Evolutionary conservation across 2,113 vertebrate genomes (phyloP), one percentile per base, ranked within the genome.

Genomic region (Athene cunicularia): DNA sequence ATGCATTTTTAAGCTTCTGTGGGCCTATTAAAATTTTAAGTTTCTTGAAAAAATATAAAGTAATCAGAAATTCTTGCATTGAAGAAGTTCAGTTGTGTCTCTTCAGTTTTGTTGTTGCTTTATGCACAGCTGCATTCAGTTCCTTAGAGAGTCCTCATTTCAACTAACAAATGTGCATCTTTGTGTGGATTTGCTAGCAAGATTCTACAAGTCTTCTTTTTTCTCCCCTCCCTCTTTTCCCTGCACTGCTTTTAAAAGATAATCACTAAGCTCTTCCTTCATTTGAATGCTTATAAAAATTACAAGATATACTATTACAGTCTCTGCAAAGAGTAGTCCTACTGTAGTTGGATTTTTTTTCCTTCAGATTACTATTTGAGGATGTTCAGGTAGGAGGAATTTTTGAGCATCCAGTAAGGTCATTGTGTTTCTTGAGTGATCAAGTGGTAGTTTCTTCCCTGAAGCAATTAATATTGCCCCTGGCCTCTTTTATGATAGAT

Each of bases 131-230:
- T 81, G 76, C n/a, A 27, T 81, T 71, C 41, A 86, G 8, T 93
- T 96, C 80, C 86, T 71, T 13, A 70, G 94, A 80, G 93, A 75
- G 62, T 80, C 37, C 56, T 94, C 64, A 60, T 89, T 88, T 92
- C 84, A 96, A 81, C 37, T 70, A 86, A 67, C 0, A 27, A 60
- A 83, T 45, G 19, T 95, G 27, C 62, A 83, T 85, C 66, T 67
- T 93, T 53, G 35, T 68, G 26, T 73, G 4, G 71, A 63, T 86
- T 84, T 95, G 32, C 32, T 80, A 12, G 13, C 23, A 83, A 74
- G 71, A 88, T 80, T 89, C 41, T 89, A 13, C 19, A 39, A 22
- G 17, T 24, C 21, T 88, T 76, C 70, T 71, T 79, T 94, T n/a
- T 85, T 63, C 15, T 91, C 16, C 30, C 18, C 20, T 90, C 12